Evolutionary conservation across 1,140 invertebrate species (phyloP).

Genomic region (Mizuhopecten yessoensis): DNA sequence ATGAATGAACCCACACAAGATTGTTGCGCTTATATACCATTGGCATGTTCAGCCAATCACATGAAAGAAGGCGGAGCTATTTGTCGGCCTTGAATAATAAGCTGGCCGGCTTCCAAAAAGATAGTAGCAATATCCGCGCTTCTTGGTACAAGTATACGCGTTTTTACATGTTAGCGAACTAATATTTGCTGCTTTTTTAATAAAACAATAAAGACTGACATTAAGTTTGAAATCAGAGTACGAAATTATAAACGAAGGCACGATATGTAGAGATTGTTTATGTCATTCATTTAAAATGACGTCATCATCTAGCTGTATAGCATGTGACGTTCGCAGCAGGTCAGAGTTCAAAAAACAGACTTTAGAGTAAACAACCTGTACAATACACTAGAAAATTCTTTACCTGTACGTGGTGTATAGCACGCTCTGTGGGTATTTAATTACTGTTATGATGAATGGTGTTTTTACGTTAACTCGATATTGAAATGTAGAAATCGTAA

Average conservation of each 20-base stretch:
- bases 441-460: conserved; percentile 9
- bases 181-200: not conserved
- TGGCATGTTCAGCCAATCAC: conserved; percentile 47
- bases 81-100: conserved; percentile 46
- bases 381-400: not conserved
- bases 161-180: not conserved
- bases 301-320: too few relatives aligned
- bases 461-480: conserved; percentile 28
- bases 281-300: conserved; percentile 14
- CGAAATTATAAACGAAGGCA: not conserved
- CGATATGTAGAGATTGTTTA: not conserved
- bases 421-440: not conserved
- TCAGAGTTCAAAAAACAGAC: conserved; percentile 38
- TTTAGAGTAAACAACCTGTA: not conserved
- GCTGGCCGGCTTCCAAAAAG: conserved; percentile 45
- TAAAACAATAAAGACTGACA: not conserved
- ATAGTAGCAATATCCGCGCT: not conserved
- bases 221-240: not conserved
- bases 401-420: not conserved
- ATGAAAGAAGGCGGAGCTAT: conserved; percentile 41
- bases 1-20: conserved; percentile 66
- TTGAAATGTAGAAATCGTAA: not conserved
- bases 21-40: conserved; percentile 50
- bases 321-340: conserved; percentile 36
- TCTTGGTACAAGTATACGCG: not conserved